Evolutionary conservation across 2,113 vertebrate genomes (phyloP), one percentile per base, ranked within the genome.

Genomic region (Gymnogyps californianus): DNA sequence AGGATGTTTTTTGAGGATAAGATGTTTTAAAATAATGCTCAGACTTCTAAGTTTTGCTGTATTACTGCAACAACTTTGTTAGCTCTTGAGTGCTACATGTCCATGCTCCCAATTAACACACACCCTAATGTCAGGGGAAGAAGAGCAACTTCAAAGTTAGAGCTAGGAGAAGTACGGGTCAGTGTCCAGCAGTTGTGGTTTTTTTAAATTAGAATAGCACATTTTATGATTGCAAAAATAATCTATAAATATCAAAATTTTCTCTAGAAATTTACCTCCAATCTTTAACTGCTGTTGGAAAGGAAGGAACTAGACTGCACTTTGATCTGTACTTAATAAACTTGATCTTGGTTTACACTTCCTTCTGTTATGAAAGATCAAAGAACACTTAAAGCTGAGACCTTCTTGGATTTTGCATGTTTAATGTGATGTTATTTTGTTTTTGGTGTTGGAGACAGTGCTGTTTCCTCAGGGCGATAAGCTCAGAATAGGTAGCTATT

Each of bases 261-360:
- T 62, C 36, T 72, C 38, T 58, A 72, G 59, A 74, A 89, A 75
- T 46, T 76, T 93, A 77, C 70, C n/a, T 85, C 31, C 24, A n/a
- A 36, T 47, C 25, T 90, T 87, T 96, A 94, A 95, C 94, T 93
- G 83, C 84, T 76, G 47, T 55, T 85, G 91, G 78, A 94, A 95
- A 93, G 89, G 74, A 92, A 96, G 78, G 89, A 93, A 32, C 70
- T 40, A 82, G 55, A 29, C 42, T 86, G 57, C n/a, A 26, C 97
- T 98, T 97, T 96, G 96, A 97, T 96, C 93, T 83, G 65, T 70
- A 42, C 55, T 71, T 87, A 94, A 87, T 77, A 95, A 94, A 92
- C 62, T 52, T 58, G 67, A 92, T 92, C 76, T 89, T 80, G 91
- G 82, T 97, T 96, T 94, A 72, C 24, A 77, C 51, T 98, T 97